phyloP scores from a whole-genome alignment of 2,797 vertebrate species.

The Phrynocephalus vlangalii region DNA sequence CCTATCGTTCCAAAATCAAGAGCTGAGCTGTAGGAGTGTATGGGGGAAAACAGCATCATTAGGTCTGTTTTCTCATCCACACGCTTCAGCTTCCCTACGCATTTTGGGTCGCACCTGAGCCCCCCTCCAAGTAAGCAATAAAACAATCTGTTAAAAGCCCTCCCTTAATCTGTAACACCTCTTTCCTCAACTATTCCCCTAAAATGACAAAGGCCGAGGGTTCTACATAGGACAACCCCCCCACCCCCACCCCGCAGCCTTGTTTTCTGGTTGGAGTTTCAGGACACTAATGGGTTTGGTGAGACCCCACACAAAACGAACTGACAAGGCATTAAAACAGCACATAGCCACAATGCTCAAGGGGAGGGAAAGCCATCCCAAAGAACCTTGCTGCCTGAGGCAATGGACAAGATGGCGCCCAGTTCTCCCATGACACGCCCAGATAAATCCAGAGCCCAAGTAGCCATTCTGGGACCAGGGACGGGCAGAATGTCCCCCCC shows the following conservation, averaged over 20 bases:
- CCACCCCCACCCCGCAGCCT: not conserved
- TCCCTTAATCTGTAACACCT: not conserved
- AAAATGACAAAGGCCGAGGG: rapidly evolving
- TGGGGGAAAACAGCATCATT: slow-evolving; percentile 59
- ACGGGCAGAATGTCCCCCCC: too few relatives aligned
- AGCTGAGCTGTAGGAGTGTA: slow-evolving; percentile 50
- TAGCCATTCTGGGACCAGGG: too few relatives aligned
- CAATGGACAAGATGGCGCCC: not conserved
- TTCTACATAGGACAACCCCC: not conserved
- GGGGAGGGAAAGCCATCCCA: too few relatives aligned
- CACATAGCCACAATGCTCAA: too few relatives aligned
- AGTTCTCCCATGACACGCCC: not conserved
- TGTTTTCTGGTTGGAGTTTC: not conserved
- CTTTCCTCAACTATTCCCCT: not conserved
- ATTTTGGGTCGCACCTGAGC: slow-evolving; percentile 5
- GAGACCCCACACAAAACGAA: not conserved
- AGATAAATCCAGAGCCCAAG: not conserved
- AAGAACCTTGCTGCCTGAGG: not conserved
- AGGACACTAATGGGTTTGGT: not conserved
- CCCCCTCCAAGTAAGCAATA: not conserved
- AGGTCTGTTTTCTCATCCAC: slow-evolving; percentile 31
- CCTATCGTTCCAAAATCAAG: slow-evolving; percentile 64
- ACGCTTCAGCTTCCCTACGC: not conserved
- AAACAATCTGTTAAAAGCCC: not conserved
- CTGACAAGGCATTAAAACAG: not conserved